Base-by-base conservation (phyloP, 2,113 vertebrate species). In the Microcebus ravelobensis region DNA sequence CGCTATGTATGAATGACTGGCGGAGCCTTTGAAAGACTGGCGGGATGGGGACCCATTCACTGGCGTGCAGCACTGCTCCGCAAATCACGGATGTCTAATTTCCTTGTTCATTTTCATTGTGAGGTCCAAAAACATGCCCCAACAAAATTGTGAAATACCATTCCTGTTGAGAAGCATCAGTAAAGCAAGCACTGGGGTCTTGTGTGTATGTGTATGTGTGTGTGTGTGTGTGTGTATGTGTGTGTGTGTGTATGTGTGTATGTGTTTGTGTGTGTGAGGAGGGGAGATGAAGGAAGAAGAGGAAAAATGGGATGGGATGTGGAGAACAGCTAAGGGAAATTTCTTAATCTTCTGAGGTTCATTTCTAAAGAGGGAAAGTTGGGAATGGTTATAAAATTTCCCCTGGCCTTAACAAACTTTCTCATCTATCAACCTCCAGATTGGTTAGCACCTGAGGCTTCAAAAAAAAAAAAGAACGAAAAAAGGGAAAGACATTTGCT, bases 401-500 rank as follows among this genome's bases (percentile, higher is more conserved):
- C 27, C 34, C 57, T 17, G n/a, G 21, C 31, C 18, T 91, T 91
- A 36, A 67, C 13, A 67, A 87, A 89, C 80, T 85, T 10, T 39
- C 20, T 93, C 36, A 45, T 76, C n/a, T 39, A 55, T 83, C 68
- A 45, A 45, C 79, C 91, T 92, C 77, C 31, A 94, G 39, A 80
- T 84, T 94, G 68, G 9, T 91, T 92, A 83, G 14, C 70, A 93
- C 63, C 86, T 74, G 59, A 89, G 36, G 36, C 59, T 94, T 89
- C 8, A 74, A 94, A 81, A 48, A 76, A 92, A 48, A 31, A 2
- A 39, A 68, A 15, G 39, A 39, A 15, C 29, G 76, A 45, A 15
- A 6, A 12, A 77, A 84, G 59, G 25, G 42, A 89, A 61, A 70
- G 8, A 76, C 21, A n/a, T 52, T 59, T 81, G 29, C 42, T 87